Base-by-base conservation (phyloP, 92 coral and sea anemone genomes). In the Porites cylindrica region DNA sequence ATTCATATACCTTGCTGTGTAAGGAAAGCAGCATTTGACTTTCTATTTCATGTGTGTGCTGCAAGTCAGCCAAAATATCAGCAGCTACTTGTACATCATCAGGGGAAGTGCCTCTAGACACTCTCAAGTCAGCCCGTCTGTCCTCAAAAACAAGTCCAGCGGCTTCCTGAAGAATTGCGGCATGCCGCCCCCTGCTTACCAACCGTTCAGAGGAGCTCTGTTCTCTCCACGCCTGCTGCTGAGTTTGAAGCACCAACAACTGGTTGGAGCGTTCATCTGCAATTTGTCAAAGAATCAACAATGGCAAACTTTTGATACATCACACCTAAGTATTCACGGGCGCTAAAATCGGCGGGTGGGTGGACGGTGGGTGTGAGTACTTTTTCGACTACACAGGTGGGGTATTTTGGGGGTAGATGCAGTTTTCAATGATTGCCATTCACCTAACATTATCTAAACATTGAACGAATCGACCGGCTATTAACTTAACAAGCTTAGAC, bases 211-310 rank as follows among this genome's bases (percentile, higher is more conserved):
- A 94, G 13, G 98, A 86, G 43, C 95, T 92, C 32, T 96, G 95
- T 74, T 91, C 93, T 71, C 98, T 83, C 99, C 99, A 97, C 29
- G 95, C 98, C 77, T 97, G 97, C 64, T 95, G 88, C 81, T 95
- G 98, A 72, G 91, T 93, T 80, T 91, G 92, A 38, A 97, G 72
- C 52, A 95, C 99, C n/a, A 95, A 85, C 20, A 97, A 93, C 91
- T 97, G 99, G 80, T 97, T 97, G 77, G 96, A 89, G 32, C 99
- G 90, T 61, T 97, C 98, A 54, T 97, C 99, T 97, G 83, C 52
- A 66, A 78, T 38, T 38, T 38, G 47, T 38, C 47, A 38, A 38
- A 38, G 47, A 8, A 17, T 52, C 18, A 72, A 90, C 21, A 50
- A 11, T 1, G 53, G 20, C 20, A 47, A 76, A 12, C 47, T 38